Percentiles rank a stretch among this genome's conserved stretches.
These are phyloP conservation scores for Piaya cayana DNA, from an alignment of 2,113 vertebrate genomes.

Conservation along the genomic window DNA sequence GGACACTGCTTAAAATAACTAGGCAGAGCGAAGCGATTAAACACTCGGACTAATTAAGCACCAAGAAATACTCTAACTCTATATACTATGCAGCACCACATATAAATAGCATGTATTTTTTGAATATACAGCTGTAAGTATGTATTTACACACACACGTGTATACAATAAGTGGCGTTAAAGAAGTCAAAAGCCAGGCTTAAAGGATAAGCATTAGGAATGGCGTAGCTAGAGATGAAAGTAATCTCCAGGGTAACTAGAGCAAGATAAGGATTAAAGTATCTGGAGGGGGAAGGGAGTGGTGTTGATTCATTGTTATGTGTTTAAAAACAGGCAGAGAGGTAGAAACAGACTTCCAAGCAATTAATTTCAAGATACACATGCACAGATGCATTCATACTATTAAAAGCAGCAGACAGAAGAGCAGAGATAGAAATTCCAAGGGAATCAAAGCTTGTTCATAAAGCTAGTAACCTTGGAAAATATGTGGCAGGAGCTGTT, in stretches of 20 bases:
- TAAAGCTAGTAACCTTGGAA: not conserved
- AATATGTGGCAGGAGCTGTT: not conserved
- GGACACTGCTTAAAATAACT: not conserved
- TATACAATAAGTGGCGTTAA: not conserved
- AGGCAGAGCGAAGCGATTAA: not conserved
- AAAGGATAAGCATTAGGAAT: not conserved
- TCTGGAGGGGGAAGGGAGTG: not conserved
- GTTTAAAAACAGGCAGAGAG: not conserved
- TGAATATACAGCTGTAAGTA: not conserved
- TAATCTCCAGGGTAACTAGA: not conserved
- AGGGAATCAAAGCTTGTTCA: not conserved
- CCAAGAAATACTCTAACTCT: not conserved
- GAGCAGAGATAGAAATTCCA: not conserved
- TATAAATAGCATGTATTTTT: rapidly evolving
- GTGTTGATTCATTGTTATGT: not conserved
- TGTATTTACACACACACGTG: not conserved
- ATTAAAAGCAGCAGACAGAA: not conserved
- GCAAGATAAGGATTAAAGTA: constrained; percentile 32
- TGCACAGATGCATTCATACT: not conserved
- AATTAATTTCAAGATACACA: not conserved
- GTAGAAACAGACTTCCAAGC: not conserved
- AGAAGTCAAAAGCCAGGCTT: constrained; percentile 5
- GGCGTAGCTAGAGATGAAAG: constrained; percentile 16
- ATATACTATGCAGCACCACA: not conserved
- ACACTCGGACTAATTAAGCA: not conserved